A percentile compares a stretch with the other conserved stretches of the same genome.
These are phyloP conservation scores for Zoroaster sp. DNA, from an alignment of 53 echinoderm and acorn worm genomes.

Conservation along the genomic window DNA sequence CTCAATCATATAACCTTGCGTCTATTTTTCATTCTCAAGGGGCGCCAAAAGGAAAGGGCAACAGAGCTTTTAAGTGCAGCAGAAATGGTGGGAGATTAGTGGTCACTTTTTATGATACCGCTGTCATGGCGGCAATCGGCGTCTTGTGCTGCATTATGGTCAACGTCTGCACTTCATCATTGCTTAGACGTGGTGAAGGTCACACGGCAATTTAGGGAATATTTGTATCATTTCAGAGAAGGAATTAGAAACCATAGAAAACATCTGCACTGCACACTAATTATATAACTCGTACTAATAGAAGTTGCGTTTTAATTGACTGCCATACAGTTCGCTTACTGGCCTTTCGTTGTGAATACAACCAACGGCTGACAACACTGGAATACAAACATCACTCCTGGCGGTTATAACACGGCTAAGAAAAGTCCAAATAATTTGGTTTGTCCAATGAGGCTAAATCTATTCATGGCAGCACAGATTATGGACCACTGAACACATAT, in stretches of 20 bases:
- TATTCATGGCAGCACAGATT: constrained; percentile 3
- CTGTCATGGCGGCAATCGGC: not conserved
- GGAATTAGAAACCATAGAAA: not conserved
- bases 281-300: not conserved
- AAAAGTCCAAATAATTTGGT: not conserved
- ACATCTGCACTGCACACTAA: not conserved
- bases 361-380: not conserved
- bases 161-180: not conserved
- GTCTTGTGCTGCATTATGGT: not conserved
- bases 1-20: constrained; percentile 7
- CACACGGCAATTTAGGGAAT: not conserved
- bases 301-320: not conserved
- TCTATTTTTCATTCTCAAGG: not conserved
- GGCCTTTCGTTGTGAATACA: not conserved
- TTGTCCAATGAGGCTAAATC: not conserved
- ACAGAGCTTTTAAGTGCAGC: too few relatives aligned
- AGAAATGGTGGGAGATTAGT: not conserved
- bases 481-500: constrained; percentile 7
- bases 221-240: not conserved
- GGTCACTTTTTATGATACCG: constrained; percentile 14
- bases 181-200: not conserved
- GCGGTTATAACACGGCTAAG: not conserved
- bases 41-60: constrained; percentile 3
- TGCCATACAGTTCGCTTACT: not conserved
- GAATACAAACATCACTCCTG: not conserved